Conservation (phyloP, 2,888 invertebrate species). For the Lymantria monacha region DNA sequence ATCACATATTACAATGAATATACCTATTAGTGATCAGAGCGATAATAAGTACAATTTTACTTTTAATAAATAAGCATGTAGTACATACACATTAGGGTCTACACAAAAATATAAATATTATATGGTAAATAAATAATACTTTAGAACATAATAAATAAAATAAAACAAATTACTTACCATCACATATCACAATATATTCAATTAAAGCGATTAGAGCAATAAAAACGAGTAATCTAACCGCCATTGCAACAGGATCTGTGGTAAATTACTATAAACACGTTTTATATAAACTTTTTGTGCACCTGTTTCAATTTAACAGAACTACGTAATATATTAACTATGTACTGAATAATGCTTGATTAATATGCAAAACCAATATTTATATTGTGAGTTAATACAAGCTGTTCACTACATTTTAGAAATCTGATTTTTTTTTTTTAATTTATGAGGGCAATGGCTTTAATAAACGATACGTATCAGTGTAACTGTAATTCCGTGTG, state of each 20-base stretch:
- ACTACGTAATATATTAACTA: not conserved
- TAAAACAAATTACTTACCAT: constrained; percentile 15
- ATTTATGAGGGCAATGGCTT: no score
- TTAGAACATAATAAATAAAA: not conserved
- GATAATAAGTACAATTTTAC: no score
- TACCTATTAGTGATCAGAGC: constrained; percentile 8
- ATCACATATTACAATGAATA: constrained; percentile 6
- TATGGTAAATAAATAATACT: no score
- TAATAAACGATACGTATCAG: no score
- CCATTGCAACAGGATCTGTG: constrained; percentile 18
- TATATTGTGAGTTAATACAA: not conserved
- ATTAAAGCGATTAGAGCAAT: constrained; percentile 5
- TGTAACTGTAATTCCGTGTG: no score
- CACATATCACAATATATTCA: constrained; percentile 7
- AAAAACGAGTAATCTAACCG: constrained; percentile 6
- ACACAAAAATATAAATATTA: no score
- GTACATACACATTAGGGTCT: no score
- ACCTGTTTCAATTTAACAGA: not conserved
- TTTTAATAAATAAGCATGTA: no score
- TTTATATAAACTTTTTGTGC: constrained; percentile 11
- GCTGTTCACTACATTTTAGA: no score
- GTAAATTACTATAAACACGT: constrained; percentile 1
- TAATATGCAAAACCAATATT: not conserved
- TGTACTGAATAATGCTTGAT: not conserved
- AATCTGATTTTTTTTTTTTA: no score